phyloP scores from a whole-genome alignment of 2,113 vertebrate species.

The Oplegnathus fasciatus region DNA sequence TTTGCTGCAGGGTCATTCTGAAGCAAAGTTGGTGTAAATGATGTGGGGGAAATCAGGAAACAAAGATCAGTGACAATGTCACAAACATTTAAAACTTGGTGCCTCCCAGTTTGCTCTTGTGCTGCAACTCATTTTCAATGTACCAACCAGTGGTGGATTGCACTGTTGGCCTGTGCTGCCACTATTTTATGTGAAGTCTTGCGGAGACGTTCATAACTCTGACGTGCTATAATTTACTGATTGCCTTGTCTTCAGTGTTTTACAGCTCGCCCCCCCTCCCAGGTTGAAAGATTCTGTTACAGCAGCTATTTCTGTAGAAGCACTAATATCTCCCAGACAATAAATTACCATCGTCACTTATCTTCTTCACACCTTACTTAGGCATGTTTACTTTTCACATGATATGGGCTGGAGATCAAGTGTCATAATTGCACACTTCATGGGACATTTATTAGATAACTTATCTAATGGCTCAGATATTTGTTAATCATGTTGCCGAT shows the following conservation, averaged over 20 bases:
- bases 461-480: background rate
- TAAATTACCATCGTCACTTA: conserved; percentile 65
- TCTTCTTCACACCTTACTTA: conserved; percentile 40
- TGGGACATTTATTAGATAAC: background rate
- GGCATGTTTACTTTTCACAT: conserved; percentile 62
- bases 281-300: conserved; percentile 65
- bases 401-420: conserved; percentile 22
- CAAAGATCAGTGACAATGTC: background rate
- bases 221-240: conserved; percentile 37
- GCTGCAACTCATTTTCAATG: background rate
- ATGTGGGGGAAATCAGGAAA: background rate
- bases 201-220: conserved; percentile 34
- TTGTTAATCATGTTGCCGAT: background rate
- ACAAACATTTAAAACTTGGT: background rate
- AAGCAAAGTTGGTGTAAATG: background rate
- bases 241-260: conserved; percentile 39
- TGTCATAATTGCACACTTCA: conserved; percentile 30
- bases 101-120: background rate
- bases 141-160: background rate
- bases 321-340: conserved; percentile 55
- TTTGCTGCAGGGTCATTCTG: background rate
- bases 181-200: conserved; percentile 32
- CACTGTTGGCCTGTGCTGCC: background rate
- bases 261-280: conserved; percentile 2
- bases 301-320: conserved; percentile 70